Base-by-base conservation (phyloP, 1,140 invertebrate species). In the Drosophila ananassae region DNA sequence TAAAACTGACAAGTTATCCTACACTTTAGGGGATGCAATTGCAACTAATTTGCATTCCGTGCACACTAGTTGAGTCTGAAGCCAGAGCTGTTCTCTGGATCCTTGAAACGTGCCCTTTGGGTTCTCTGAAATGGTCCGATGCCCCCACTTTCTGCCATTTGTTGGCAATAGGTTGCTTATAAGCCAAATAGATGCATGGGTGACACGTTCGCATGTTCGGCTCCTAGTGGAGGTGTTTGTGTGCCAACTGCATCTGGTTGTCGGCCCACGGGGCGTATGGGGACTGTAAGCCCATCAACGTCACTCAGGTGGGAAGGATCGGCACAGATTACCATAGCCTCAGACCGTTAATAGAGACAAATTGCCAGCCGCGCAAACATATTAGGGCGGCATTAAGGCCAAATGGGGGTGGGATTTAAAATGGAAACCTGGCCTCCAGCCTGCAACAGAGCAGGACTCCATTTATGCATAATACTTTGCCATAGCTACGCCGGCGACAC, bases 291-390 rank as follows among this genome's bases (percentile, higher is more conserved):
- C 51, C 51, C 47, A 39, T 37, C 53, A 53, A 22, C 32, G 50
- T 50, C 37, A 22, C 41, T 34, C 56, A 59, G 25, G 17, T 30
- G 30, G 41, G 34, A 39, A 34, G 22, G 32, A 39, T 21, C 30
- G 13, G 17, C 30, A 67, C 44, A 72, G 47, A 46, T 59, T 17
- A 59, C 12, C 41, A 58, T 51, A 32, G 37, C 54, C 32, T 17
- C 25, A 55, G 46, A 10, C 34, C 34, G 34, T 37, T 82, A 87
- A 87, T 87, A 60, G 71, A 87, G 82, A 87, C 79, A 87, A 89
- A 87, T 87, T 87, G 83, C 51, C 53, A 73, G 41, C 12, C 55
- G 52, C 71, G 61, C 76, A 82, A 82, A 76, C 47, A 58, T 66
- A 82, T 82, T 87, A 82, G 69, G 56, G 57, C 28, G 25, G 47